Base-by-base conservation (phyloP, 1,140 invertebrate species). In the Lepidotrigona ventralis region DNA sequence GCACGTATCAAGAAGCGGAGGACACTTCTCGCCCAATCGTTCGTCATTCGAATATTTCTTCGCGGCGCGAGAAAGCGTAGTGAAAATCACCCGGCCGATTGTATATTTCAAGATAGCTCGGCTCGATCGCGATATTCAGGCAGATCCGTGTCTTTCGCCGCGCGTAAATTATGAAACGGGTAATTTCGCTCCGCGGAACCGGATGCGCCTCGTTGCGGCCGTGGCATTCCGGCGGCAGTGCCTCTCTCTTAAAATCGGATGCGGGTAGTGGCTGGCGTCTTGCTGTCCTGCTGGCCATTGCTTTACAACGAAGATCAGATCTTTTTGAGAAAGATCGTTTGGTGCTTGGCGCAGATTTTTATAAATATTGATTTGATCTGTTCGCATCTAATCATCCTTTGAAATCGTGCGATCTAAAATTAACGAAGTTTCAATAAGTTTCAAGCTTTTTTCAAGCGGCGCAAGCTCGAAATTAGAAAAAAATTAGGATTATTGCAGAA, bases 111-210 rank as follows among this genome's bases (percentile, higher is more conserved):
- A 64, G 75, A 77, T 54, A 26, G 51, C 51, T 46, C 12, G 14
- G 15, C 14, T 56, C 15, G 23, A 79, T 79, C 76, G 76, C 51
- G 76, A 79, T 79, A 79, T 79, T 69, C 76, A 69, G 76, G 64
- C 39, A 73, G 53, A 53, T 15, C 29, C 51, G 64, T 54, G 76
- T 69, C 39, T 79, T 33, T 33, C 26, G 51, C 51, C 1, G 64
- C n/a, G 51, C 54, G 64, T 68, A 79, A 79, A 79, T 78, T 78
- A 68, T 66, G 76, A 51, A n/a, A 53, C 19, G 46, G 21, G 73
- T 75, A 60, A 76, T 76, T 60, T 63, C 58, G 56, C 21, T 9
- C 8, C 33, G 33, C 56, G 54, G 66, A 58, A 60, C 71, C 21
- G 71, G 71, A 73, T 73, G 71, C 71, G 12, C 51, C 51, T 73